These are phyloP conservation scores for Oryzias sinensis DNA, from an alignment of 2,797 vertebrate genomes.

Conservation along the genomic window DNA sequence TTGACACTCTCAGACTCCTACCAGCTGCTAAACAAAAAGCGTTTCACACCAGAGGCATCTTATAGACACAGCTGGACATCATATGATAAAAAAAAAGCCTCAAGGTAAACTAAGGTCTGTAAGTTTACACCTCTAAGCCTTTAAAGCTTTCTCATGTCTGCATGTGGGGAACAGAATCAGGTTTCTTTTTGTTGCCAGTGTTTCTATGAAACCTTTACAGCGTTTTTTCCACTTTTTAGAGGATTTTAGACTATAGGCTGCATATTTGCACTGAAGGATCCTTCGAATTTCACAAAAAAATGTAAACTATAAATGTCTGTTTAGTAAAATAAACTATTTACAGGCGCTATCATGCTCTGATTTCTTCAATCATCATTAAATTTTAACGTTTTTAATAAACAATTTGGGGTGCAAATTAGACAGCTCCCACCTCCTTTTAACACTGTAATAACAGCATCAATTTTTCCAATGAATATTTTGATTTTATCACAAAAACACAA, in stretches of 20 bases:
- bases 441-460: too few relatives aligned
- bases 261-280: too few relatives aligned
- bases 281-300: too few relatives aligned
- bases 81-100: conserved; percentile 9
- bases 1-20: background rate
- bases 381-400: background rate
- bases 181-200: background rate
- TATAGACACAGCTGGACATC: conserved; percentile 16
- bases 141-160: background rate
- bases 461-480: too few relatives aligned
- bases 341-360: background rate
- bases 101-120: conserved; percentile 7
- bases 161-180: background rate
- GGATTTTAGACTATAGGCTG: background rate
- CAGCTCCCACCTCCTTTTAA: too few relatives aligned
- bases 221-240: background rate
- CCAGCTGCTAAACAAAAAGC: conserved; percentile 13
- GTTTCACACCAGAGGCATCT: conserved; percentile 25
- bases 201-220: background rate
- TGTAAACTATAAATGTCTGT: too few relatives aligned
- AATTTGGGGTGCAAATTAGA: too few relatives aligned
- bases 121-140: conserved; percentile 5
- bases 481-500: too few relatives aligned
- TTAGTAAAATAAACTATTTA: background rate
- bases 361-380: background rate